Evolutionary conservation across 1,140 invertebrate species (phyloP), one percentile per base, ranked within the genome.

Genomic region (Leptonema lineaticorne): DNA sequence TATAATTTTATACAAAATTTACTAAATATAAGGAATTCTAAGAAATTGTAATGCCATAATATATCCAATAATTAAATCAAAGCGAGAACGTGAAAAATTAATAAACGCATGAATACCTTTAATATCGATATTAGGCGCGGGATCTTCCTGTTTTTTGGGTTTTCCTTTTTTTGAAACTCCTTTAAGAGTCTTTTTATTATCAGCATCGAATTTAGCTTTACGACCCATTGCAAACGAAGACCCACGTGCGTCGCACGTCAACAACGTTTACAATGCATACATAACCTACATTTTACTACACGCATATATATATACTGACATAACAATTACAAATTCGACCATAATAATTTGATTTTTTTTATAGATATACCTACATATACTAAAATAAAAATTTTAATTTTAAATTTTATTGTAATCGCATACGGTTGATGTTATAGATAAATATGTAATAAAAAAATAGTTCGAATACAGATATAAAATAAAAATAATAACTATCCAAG

Each of bases 81-180:
- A n/a, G n/a, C n/a, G 30, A 33, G 11, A 33, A 4, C 37, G 37
- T 71, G 59, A 63, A 63, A 16, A 41, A 18, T 37, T 48, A 45
- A 53, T 69, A 26, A 20, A 53, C 62, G 72, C n/a, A n/a, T n/a
- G n/a, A n/a, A n/a, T 80, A 86, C 86, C 80, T 77, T 77, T 70
- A 41, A 88, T 75, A 74, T 82, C 80, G 73, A 85, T 84, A 70
- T 86, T 85, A 76, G 94, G 90, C 50, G 81, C 81, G 7, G 93
- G 93, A 71, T 91, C 86, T 62, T 87, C 85, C 75, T 95, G 94
- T 78, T 95, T 95, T 71, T 87, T 90, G 0, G 92, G n/a, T n/a
- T n/a, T n/a, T n/a, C 16, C 83, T 82, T 95, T 96, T 68, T 87
- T 85, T 0, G 92, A 94, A 27, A 89, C 91, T 6, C 93, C 93